These are phyloP conservation scores for Petrocephalus microphthalmus DNA, from an alignment of 2,113 vertebrate species.

Conservation along the genomic window DNA sequence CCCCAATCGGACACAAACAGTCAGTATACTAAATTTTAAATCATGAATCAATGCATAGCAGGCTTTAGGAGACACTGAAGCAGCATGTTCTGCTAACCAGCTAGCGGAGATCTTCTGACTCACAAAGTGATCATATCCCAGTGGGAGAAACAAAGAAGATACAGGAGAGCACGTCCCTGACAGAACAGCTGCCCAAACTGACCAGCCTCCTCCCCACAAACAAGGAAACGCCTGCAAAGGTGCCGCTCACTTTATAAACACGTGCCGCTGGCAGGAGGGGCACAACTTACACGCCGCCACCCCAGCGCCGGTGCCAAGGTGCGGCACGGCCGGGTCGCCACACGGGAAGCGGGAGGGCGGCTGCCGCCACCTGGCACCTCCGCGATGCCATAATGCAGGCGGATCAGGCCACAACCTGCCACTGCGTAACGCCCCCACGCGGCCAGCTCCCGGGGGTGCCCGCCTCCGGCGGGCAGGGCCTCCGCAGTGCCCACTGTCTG, in stretches of 20 bases:
- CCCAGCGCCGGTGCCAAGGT: background rate
- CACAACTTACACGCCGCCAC: background rate
- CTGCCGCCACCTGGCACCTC: too few species aligned
- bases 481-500: background rate
- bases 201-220: background rate
- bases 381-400: too few species aligned
- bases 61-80: background rate
- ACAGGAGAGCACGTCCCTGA: background rate
- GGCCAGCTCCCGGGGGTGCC: background rate
- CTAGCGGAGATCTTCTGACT: background rate
- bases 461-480: background rate
- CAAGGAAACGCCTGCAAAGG: background rate
- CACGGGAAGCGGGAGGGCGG: too few species aligned
- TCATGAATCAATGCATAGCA: background rate
- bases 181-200: background rate
- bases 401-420: background rate
- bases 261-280: background rate
- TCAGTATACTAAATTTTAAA: background rate
- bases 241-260: background rate
- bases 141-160: background rate
- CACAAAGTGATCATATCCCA: background rate
- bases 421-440: background rate
- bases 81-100: background rate
- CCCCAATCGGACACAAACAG: too few species aligned
- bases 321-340: background rate